Evolutionary conservation across 2,113 vertebrate species (phyloP).

Genomic region (Penelope pileata): DNA sequence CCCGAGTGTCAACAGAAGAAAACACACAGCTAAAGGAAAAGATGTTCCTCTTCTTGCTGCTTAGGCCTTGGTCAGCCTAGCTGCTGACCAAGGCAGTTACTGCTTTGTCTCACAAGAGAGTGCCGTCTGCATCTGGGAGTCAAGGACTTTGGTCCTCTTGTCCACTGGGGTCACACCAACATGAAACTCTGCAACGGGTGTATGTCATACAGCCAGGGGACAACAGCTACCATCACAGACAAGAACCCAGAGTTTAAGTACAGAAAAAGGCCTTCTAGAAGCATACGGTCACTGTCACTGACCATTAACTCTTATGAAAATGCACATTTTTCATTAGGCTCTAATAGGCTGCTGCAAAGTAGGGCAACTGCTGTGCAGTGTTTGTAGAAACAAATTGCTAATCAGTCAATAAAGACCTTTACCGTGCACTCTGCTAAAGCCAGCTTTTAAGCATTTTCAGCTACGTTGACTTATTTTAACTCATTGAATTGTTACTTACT

Average conservation of each 20-base stretch:
- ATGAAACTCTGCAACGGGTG: background rate
- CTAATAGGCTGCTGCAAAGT: slow-evolving; percentile 63
- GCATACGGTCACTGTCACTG: slow-evolving; percentile 47
- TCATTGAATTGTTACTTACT: slow-evolving; percentile 54
- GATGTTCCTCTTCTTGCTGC: background rate
- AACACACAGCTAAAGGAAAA: background rate
- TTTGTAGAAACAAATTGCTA: slow-evolving; percentile 76
- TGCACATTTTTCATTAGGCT: slow-evolving; percentile 75
- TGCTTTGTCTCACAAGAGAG: background rate
- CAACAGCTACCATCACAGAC: slow-evolving; percentile 9
- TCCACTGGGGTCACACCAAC: background rate
- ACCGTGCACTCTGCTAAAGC: slow-evolving; percentile 2
- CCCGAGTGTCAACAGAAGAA: background rate
- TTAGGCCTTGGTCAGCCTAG: background rate
- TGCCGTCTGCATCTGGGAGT: background rate
- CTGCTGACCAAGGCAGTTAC: background rate
- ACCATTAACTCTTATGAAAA: slow-evolving; percentile 76
- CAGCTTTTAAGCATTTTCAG: slow-evolving; percentile 68
- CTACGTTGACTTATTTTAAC: slow-evolving; percentile 61
- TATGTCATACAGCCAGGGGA: background rate
- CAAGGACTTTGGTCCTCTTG: rapidly evolving
- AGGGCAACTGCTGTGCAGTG: slow-evolving; percentile 69
- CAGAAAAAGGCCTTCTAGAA: background rate
- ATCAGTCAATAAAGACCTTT: slow-evolving; percentile 71
- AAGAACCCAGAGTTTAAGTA: background rate